Conservation (phyloP, 35 echinoderm and acorn worm species). For the Hemicentrotus pulcherrimus region DNA sequence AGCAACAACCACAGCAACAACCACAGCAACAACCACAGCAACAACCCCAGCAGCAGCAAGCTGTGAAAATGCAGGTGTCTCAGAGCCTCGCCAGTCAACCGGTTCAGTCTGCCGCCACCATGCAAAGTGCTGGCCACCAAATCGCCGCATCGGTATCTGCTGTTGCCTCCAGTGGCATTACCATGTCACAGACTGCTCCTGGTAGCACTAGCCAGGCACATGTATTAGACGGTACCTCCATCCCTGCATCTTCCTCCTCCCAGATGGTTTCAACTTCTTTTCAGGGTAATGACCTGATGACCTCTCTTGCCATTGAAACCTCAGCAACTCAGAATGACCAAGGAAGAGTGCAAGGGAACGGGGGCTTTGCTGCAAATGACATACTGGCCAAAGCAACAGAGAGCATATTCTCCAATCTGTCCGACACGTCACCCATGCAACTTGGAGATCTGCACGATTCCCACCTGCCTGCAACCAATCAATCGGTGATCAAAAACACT, state of each 20-base stretch:
- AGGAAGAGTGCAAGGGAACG: constrained; percentile 29
- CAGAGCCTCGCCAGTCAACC: constrained; percentile 46
- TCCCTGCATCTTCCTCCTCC: constrained; percentile 14
- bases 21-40: constrained; percentile 35
- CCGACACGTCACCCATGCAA: constrained; percentile 56
- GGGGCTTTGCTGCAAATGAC: constrained; percentile 53
- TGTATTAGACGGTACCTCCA: neutral
- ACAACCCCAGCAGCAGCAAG: constrained; percentile 47
- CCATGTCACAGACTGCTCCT: neutral
- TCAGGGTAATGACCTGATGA: constrained; percentile 33
- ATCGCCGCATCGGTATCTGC: neutral
- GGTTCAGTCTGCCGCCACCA: constrained; percentile 31
- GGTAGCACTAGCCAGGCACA: neutral
- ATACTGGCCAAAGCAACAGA: constrained; percentile 81
- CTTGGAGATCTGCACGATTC: constrained; percentile 46
- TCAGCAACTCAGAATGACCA: constrained; percentile 41
- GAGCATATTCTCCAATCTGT: constrained; percentile 64
- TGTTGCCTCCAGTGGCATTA: neutral
- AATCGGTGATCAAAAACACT: constrained; percentile 27
- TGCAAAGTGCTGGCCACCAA: constrained; percentile 6
- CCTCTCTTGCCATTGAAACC: constrained; percentile 52
- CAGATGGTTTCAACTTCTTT: neutral
- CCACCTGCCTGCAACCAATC: neutral
- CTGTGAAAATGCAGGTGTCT: neutral
- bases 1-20: constrained; percentile 54